phyloP scores from a whole-genome alignment of 2,797 vertebrate genomes.

The Sebastes elongatus region DNA sequence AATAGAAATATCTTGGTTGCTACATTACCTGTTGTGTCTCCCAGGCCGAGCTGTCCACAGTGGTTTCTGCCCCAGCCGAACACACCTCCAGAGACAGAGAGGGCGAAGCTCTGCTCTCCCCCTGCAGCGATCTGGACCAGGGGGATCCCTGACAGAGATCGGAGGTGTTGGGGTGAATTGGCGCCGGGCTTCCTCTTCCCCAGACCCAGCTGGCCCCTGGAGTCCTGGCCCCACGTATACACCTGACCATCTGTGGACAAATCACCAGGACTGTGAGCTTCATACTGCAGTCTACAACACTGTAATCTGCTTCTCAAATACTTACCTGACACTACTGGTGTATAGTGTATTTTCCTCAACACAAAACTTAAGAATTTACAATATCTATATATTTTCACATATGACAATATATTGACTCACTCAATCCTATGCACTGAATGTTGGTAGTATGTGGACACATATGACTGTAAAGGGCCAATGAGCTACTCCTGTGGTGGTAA shows the following conservation, averaged over 20 bases:
- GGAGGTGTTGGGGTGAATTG: conserved; percentile 75
- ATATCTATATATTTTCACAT: not conserved
- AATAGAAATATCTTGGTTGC: not conserved
- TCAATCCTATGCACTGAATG: not conserved
- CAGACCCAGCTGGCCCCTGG: conserved; percentile 86
- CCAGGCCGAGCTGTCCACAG: conserved; percentile 88
- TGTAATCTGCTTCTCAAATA: not conserved
- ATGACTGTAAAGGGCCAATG: not conserved
- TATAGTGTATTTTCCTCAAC: not conserved
- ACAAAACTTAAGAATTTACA: not conserved
- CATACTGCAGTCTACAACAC: too few relatives aligned
- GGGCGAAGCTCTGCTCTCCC: conserved; percentile 88
- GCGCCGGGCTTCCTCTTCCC: conserved; percentile 61
- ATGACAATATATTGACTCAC: conserved; percentile 57
- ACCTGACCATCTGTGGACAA: conserved; percentile 82
- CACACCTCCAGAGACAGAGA: conserved; percentile 87
- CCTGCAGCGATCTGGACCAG: conserved; percentile 87
- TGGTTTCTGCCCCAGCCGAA: conserved; percentile 88
- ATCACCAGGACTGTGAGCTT: not conserved
- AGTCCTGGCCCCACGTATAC: conserved; percentile 86
- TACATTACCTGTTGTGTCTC: conserved; percentile 81
- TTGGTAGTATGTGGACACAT: not conserved
- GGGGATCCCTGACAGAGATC: conserved; percentile 79
- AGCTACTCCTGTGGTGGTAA: not conserved
- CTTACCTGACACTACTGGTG: not conserved